Conservation (phyloP, 2,797 vertebrate genomes). For the Cacajao melanocephalus region DNA sequence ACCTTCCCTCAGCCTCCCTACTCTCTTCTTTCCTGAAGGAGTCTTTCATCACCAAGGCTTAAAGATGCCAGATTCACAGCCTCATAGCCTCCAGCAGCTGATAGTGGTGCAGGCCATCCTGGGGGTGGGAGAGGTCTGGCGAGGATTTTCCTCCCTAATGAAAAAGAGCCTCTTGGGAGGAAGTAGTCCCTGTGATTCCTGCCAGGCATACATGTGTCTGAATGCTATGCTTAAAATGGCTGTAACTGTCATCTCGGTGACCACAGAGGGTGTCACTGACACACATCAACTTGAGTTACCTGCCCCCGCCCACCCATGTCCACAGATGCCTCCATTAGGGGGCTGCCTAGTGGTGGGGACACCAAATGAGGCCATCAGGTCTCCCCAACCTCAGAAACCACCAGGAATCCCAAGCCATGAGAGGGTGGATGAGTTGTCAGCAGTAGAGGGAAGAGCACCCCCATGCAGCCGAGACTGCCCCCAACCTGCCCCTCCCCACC, state of each 20-base stretch:
- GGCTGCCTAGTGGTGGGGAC: no score
- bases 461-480: not conserved
- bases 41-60: not conserved
- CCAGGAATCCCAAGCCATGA: not conserved
- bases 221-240: not conserved
- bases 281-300: not conserved
- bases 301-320: accelerated
- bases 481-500: no score
- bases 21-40: not conserved
- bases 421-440: not conserved
- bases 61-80: not conserved
- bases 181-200: not conserved
- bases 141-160: not conserved
- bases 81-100: not conserved
- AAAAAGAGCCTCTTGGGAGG: not conserved
- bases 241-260: not conserved
- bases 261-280: not conserved
- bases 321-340: not conserved
- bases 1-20: not conserved
- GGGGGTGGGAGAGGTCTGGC: no score
- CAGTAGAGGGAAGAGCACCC: not conserved
- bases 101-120: not conserved
- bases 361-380: not conserved
- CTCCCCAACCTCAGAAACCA: not conserved
- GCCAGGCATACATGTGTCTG: not conserved